Evolutionary conservation across 2,888 invertebrate genomes (phyloP).

Genomic region (Agrotis ipsilon): DNA sequence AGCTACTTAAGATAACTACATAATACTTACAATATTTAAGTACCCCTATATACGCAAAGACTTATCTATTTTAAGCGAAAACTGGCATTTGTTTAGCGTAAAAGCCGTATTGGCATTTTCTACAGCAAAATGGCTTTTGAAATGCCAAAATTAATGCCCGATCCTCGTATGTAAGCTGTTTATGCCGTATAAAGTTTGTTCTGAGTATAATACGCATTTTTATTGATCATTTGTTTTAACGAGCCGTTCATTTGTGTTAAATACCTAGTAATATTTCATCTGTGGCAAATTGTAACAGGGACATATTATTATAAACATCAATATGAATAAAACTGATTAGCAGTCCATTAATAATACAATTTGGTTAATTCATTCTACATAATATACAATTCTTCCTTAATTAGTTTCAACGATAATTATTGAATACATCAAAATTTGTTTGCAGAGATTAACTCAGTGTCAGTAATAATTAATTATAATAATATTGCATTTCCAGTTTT

Average conservation of each 20-base stretch:
- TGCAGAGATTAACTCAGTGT: slow-evolving; percentile 20
- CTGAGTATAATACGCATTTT: slow-evolving; percentile 41
- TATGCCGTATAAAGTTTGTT: slow-evolving; percentile 46
- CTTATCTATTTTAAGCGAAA: slow-evolving; percentile 48
- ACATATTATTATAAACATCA: slow-evolving; percentile 27
- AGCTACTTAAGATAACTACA: slow-evolving; percentile 48
- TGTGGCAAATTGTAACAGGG: slow-evolving; percentile 9
- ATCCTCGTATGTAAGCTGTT: slow-evolving; percentile 47
- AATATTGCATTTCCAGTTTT: not conserved
- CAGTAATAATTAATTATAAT: slow-evolving; percentile 2
- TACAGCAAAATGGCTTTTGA: slow-evolving; percentile 50
- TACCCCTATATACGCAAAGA: slow-evolving; percentile 16
- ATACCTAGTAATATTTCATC: slow-evolving; percentile 19
- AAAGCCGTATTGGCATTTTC: slow-evolving; percentile 56
- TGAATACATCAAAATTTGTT: slow-evolving; percentile 29
- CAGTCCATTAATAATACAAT: slow-evolving; percentile 27
- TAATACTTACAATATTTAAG: slow-evolving; percentile 52
- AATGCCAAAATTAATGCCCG: slow-evolving; percentile 62
- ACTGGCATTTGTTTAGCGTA: slow-evolving; percentile 48
- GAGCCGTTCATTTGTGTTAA: slow-evolving; percentile 27
- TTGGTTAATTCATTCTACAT: slow-evolving; percentile 26
- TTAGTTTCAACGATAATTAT: slow-evolving; percentile 37
- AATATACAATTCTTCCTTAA: slow-evolving; percentile 27
- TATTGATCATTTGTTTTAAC: slow-evolving; percentile 54
- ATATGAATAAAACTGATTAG: slow-evolving; percentile 25